Evolutionary conservation across 2,113 vertebrate genomes (phyloP).

Genomic region (Podiceps cristatus): DNA sequence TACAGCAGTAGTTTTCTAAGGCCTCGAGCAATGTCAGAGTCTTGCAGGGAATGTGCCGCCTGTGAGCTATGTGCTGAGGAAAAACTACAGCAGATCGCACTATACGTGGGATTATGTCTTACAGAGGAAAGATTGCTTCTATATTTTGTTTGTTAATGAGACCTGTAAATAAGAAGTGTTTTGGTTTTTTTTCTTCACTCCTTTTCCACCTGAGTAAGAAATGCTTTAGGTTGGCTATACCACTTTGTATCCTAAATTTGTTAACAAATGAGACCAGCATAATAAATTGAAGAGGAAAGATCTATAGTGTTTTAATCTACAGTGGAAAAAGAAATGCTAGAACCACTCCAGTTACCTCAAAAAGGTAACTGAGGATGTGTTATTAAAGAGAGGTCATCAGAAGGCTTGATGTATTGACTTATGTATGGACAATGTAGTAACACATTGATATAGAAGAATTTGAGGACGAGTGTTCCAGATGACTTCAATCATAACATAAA

Average conservation of each 20-base stretch:
- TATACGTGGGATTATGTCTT: not conserved
- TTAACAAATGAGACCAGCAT: not conserved
- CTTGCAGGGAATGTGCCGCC: not conserved
- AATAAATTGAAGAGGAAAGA: not conserved
- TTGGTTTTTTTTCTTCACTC: not conserved
- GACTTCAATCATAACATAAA: not conserved
- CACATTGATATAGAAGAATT: not conserved
- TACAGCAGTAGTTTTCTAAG: not conserved
- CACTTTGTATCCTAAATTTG: not conserved
- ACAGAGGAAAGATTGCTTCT: not conserved
- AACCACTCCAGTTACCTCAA: not conserved
- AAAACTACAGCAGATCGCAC: not conserved
- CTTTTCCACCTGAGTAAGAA: not conserved
- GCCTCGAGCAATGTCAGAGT: not conserved
- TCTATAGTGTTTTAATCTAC: not conserved
- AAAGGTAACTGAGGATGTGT: not conserved
- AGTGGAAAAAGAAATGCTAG: not conserved
- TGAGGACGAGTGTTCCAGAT: not conserved
- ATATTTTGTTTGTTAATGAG: not conserved
- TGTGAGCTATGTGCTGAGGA: not conserved
- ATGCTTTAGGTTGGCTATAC: not conserved
- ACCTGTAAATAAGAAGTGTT: not conserved
- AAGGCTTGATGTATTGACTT: not conserved
- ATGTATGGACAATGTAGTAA: not conserved
- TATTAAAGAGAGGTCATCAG: not conserved